Conservation (phyloP, 1,140 invertebrate genomes). For the Subanguina moxae region DNA sequence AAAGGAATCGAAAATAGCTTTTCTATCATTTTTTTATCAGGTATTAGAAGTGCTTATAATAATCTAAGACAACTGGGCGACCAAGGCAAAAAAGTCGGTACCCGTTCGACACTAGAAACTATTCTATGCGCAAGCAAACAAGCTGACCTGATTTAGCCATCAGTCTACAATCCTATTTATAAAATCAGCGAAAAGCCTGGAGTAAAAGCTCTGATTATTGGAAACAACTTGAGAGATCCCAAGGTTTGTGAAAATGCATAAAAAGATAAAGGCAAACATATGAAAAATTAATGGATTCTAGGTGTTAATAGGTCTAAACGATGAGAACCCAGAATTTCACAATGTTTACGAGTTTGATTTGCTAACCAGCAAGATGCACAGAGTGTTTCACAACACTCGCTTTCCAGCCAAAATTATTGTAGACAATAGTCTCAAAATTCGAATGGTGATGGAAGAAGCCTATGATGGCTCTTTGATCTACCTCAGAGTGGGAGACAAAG, state of each 20-base stretch:
- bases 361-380: conserved; percentile 43
- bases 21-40: conserved; percentile 4
- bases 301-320: conserved; percentile 43
- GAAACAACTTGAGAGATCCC: conserved; percentile 37
- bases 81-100: too few species aligned
- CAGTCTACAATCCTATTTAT: conserved; percentile 39
- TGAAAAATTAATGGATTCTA: too few species aligned
- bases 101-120: too few species aligned
- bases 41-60: too few species aligned
- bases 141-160: conserved; percentile 36
- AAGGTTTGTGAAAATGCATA: background rate
- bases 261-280: too few species aligned
- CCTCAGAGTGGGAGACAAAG: conserved; percentile 46
- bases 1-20: background rate
- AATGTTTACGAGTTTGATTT: conserved; percentile 47
- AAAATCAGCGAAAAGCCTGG: conserved; percentile 36
- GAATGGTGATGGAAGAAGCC: conserved; percentile 53
- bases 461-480: conserved; percentile 52
- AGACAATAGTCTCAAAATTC: conserved; percentile 54
- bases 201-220: conserved; percentile 44
- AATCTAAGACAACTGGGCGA: too few species aligned
- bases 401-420: conserved; percentile 48
- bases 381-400: conserved; percentile 40
- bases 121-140: too few species aligned
- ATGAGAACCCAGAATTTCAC: conserved; percentile 44